Evolutionary conservation across 2,888 invertebrate genomes (phyloP).

Genomic region (Balanococcus diminutus): DNA sequence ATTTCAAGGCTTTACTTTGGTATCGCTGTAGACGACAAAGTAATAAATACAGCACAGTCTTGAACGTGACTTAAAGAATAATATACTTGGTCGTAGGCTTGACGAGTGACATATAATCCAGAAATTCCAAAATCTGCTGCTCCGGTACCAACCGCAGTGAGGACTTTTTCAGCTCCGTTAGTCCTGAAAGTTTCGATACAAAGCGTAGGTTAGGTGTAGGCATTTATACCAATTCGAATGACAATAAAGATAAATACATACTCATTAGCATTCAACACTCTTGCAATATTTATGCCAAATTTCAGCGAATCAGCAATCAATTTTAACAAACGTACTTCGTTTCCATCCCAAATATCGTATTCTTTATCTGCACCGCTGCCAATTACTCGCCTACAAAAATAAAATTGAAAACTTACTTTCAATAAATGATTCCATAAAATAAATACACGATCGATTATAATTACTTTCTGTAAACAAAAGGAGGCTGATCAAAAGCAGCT

Average conservation of each 20-base stretch:
- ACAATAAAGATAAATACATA: conserved; percentile 60
- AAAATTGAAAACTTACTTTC: neutral
- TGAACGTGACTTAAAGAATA: conserved; percentile 71
- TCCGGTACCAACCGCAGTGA: conserved; percentile 60
- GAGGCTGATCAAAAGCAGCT: conserved; percentile 74
- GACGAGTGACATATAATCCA: conserved; percentile 72
- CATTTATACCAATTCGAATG: neutral
- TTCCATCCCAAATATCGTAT: conserved; percentile 70
- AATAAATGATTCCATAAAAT: no score
- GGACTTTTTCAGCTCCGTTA: conserved; percentile 51
- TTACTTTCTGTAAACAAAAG: conserved; percentile 75
- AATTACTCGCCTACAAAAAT: neutral
- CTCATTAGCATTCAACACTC: conserved; percentile 63
- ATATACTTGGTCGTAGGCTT: conserved; percentile 65
- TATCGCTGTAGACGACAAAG: conserved; percentile 77
- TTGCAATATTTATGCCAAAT: conserved; percentile 73
- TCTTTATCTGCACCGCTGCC: neutral
- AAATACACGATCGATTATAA: no score
- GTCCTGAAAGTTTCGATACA: no score
- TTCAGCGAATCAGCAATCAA: conserved; percentile 71
- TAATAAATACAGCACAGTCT: conserved; percentile 80
- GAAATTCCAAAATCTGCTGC: conserved; percentile 73
- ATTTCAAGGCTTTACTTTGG: conserved; percentile 66
- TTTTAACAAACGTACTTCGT: conserved; percentile 73
- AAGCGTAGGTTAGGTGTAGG: neutral